Evolutionary conservation across 1,140 invertebrate species (phyloP).

Genomic region (Drosophila punjabiensis): DNA sequence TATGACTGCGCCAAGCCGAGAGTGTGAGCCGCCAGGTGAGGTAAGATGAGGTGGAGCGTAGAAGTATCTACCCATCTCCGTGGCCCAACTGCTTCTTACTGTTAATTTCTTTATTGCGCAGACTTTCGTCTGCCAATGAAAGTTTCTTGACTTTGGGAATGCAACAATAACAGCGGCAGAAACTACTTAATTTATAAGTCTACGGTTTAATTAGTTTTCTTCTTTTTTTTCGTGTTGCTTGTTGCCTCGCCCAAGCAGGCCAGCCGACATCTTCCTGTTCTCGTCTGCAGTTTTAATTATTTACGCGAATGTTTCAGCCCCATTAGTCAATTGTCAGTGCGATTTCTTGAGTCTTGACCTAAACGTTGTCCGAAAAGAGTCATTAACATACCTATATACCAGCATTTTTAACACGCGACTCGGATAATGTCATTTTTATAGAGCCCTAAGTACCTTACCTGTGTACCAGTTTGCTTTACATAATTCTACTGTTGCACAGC

Average conservation of each 20-base stretch:
- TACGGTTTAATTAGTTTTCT: constrained; percentile 73
- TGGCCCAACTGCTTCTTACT: constrained; percentile 46
- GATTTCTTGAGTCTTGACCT: constrained; percentile 38
- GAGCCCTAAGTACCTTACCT: constrained; percentile 6
- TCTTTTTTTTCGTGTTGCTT: constrained; percentile 38
- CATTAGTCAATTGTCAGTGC: constrained; percentile 30
- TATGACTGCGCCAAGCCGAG: constrained; percentile 39
- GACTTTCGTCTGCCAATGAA: constrained; percentile 78
- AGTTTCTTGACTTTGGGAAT: constrained; percentile 66
- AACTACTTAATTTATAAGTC: constrained; percentile 76
- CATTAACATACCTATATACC: constrained; percentile 30
- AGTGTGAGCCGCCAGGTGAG: constrained; percentile 34
- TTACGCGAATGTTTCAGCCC: constrained; percentile 54
- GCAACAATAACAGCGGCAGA: constrained; percentile 55
- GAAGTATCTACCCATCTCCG: constrained; percentile 18
- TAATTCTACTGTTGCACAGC: constrained; percentile 20
- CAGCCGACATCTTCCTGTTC: constrained; percentile 34
- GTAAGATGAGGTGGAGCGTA: constrained; percentile 42
- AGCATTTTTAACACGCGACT: constrained; percentile 15
- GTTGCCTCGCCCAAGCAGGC: constrained; percentile 22
- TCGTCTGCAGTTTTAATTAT: constrained; percentile 58
- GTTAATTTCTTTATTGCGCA: constrained; percentile 74
- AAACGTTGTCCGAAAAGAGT: constrained; percentile 18
- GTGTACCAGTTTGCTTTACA: constrained; percentile 18
- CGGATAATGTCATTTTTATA: constrained; percentile 45